These are phyloP conservation scores for Ispidina picta DNA, from an alignment of 2,797 vertebrate genomes.

Conservation along the genomic window DNA sequence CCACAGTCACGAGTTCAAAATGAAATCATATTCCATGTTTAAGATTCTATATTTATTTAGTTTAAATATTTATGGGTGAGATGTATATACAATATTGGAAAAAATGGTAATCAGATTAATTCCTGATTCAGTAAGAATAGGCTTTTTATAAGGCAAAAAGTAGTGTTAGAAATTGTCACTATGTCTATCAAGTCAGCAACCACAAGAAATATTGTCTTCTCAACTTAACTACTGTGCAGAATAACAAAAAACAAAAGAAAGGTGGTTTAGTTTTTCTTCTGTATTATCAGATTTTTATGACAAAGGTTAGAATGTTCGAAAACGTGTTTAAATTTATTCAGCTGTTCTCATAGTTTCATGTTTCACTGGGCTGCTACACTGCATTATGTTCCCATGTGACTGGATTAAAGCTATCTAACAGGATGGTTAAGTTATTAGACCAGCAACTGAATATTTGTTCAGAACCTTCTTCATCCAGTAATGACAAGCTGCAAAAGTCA, in stretches of 20 bases:
- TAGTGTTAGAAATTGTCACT: slow-evolving; percentile 34
- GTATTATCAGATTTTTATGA: slow-evolving; percentile 69
- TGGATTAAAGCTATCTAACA: slow-evolving; percentile 66
- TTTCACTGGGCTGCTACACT: slow-evolving; percentile 70
- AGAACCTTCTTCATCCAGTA: slow-evolving; percentile 2
- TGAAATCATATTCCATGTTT: slow-evolving; percentile 71
- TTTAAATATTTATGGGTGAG: slow-evolving; percentile 76
- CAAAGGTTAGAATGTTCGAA: slow-evolving; percentile 65
- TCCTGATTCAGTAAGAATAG: slow-evolving; percentile 70
- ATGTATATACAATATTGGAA: slow-evolving; percentile 76
- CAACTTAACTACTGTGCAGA: slow-evolving; percentile 38
- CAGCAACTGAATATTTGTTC: slow-evolving; percentile 16
- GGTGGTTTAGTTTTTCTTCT: slow-evolving; percentile 25
- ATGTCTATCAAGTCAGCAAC: slow-evolving; percentile 48
- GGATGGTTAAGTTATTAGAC: slow-evolving; percentile 50
- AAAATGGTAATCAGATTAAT: slow-evolving; percentile 77
- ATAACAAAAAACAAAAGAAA: slow-evolving; percentile 55
- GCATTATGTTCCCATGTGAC: slow-evolving; percentile 59
- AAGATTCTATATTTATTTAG: slow-evolving; percentile 73
- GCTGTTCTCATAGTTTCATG: slow-evolving; percentile 72
- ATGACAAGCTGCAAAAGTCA: slow-evolving; percentile 11
- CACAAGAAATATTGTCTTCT: slow-evolving; percentile 45
- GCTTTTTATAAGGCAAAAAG: slow-evolving; percentile 57
- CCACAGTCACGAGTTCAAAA: slow-evolving; percentile 42
- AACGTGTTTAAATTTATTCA: slow-evolving; percentile 75